Conservation (phyloP, 2,797 vertebrate genomes). For the Acanthurus leucopareius region DNA sequence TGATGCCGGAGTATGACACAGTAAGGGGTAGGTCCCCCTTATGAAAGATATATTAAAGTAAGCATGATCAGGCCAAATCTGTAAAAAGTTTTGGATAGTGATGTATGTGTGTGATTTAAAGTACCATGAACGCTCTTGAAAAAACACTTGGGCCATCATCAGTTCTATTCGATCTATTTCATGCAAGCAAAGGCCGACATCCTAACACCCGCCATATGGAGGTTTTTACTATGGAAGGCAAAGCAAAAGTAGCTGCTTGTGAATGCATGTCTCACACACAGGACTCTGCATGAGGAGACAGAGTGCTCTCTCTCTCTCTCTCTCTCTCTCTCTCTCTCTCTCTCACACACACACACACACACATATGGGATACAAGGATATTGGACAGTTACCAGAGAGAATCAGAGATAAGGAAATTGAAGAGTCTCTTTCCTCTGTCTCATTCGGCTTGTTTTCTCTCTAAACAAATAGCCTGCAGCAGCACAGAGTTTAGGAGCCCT, state of each 20-base stretch:
- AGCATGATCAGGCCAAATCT: slow-evolving; percentile 17
- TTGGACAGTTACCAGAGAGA: slow-evolving; percentile 80
- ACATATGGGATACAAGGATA: slow-evolving; percentile 62
- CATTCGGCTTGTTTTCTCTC: slow-evolving; percentile 76
- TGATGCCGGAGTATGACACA: slow-evolving; percentile 16
- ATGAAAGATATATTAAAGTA: slow-evolving; percentile 49
- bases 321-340: slow-evolving; percentile 14
- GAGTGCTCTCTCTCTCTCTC: neutral
- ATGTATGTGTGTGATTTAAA: slow-evolving; percentile 22
- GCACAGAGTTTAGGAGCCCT: slow-evolving; percentile 59
- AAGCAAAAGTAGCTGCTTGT: slow-evolving; percentile 67
- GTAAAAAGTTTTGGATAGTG: slow-evolving; percentile 10
- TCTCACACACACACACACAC: slow-evolving; percentile 35
- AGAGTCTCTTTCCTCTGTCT: slow-evolving; percentile 76
- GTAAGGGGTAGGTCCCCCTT: slow-evolving; percentile 19
- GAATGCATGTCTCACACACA: slow-evolving; percentile 70
- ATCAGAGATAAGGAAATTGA: slow-evolving; percentile 85
- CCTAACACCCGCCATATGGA: slow-evolving; percentile 72
- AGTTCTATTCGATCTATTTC: slow-evolving; percentile 65
- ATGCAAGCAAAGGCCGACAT: slow-evolving; percentile 66
- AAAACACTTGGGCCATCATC: slow-evolving; percentile 41
- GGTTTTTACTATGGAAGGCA: slow-evolving; percentile 75
- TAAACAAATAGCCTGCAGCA: slow-evolving; percentile 73
- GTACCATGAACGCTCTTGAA: slow-evolving; percentile 45
- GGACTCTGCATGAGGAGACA: slow-evolving; percentile 54